phyloP scores from a whole-genome alignment of 2,797 vertebrate genomes.

The Crax fasciolata region DNA sequence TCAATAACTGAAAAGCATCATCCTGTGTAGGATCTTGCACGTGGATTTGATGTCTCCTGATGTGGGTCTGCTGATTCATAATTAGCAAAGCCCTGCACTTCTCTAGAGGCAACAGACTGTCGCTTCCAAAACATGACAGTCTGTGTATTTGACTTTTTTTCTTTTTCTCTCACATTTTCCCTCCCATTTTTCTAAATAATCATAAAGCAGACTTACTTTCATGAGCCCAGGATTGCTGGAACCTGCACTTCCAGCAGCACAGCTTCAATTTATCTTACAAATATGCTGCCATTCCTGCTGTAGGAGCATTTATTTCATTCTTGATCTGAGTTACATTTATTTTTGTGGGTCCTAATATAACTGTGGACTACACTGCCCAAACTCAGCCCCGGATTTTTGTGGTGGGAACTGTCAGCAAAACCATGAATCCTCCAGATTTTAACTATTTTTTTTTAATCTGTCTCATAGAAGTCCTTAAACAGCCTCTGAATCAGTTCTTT shows the following conservation, averaged over 20 bases:
- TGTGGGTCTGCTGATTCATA: rapidly evolving
- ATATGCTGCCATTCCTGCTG: neutral
- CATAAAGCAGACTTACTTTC: neutral
- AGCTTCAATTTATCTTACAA: neutral
- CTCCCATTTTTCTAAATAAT: neutral
- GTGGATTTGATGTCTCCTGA: neutral
- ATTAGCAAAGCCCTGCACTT: neutral
- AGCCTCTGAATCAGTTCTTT: neutral
- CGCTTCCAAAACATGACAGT: neutral
- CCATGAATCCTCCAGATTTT: neutral
- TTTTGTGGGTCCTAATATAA: neutral
- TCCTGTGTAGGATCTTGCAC: neutral
- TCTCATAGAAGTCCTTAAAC: neutral
- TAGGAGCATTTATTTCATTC: neutral
- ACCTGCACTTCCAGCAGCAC: neutral
- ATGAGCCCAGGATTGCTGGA: neutral
- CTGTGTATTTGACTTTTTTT: neutral
- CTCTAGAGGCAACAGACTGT: neutral
- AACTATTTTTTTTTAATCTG: neutral
- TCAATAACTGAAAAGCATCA: neutral
- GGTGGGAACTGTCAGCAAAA: neutral
- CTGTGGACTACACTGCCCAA: neutral
- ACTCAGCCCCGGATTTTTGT: neutral
- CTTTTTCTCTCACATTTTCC: neutral
- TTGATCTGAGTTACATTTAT: neutral